Percentiles rank a stretch among this genome's conserved stretches.
phyloP scores from a whole-genome alignment of 2,888 invertebrate species.

The Drosophila merina region DNA sequence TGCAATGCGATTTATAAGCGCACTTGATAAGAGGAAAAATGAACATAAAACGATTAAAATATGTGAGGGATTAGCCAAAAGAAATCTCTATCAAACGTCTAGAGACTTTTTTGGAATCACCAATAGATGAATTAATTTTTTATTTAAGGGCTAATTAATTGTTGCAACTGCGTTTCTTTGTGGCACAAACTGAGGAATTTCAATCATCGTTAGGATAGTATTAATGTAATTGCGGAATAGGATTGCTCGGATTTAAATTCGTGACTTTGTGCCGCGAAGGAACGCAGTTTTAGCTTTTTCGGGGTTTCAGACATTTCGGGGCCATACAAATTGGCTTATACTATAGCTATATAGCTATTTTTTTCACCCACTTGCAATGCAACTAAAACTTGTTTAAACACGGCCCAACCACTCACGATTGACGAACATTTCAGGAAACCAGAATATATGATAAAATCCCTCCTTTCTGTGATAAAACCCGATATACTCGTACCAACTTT shows the following conservation, averaged over 20 bases:
- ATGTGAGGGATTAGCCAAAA: constrained; percentile 4
- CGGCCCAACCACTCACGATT: constrained; percentile 14
- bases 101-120: background rate
- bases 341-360: background rate
- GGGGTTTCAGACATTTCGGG: constrained; percentile 45
- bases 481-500: constrained; percentile 14
- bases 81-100: background rate
- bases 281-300: constrained; percentile 25
- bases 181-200: constrained; percentile 16
- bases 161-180: constrained; percentile 15
- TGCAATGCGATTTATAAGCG: constrained; percentile 76
- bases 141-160: constrained; percentile 22
- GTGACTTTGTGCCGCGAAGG: constrained; percentile 39
- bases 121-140: constrained; percentile 30
- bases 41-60: constrained; percentile 42
- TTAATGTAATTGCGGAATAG: constrained; percentile 9
- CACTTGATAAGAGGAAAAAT: constrained; percentile 52
- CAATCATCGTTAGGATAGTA: constrained; percentile 7
- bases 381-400: constrained; percentile 27
- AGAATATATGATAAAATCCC: constrained; percentile 21
- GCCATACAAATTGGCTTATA: constrained; percentile 50
- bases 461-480: constrained; percentile 8
- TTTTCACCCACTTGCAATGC: constrained; percentile 29
- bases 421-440: constrained; percentile 37
- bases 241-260: constrained; percentile 3